Percentiles rank a stretch among this genome's conserved stretches.
Evolutionary conservation across 1,140 invertebrate genomes (phyloP).

Genomic region (Leptinotarsa texana): DNA sequence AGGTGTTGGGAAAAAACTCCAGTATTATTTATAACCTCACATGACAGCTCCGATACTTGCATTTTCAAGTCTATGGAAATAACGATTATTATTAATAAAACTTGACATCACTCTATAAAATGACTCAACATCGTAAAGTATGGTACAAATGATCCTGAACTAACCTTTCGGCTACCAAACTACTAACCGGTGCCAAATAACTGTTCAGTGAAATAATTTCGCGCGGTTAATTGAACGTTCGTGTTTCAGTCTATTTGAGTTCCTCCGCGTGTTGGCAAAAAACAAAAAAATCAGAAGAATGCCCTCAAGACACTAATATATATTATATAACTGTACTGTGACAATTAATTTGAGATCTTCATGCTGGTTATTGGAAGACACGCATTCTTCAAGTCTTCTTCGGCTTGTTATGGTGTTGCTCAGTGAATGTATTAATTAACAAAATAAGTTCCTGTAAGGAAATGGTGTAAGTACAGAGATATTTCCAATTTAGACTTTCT

Average conservation of each 20-base stretch:
- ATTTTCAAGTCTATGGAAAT: no score
- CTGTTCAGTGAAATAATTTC: neutral
- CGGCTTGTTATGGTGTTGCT: neutral
- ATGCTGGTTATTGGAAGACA: neutral
- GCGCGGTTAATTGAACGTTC: neutral
- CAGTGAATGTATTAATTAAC: neutral
- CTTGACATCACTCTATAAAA: no score
- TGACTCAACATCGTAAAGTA: no score
- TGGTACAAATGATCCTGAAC: neutral
- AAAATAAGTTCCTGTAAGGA: neutral
- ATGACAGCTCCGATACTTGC: no score
- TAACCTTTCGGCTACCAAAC: neutral
- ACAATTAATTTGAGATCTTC: neutral
- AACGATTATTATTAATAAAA: no score
- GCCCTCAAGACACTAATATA: neutral
- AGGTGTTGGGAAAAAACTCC: no score
- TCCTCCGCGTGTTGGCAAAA: neutral
- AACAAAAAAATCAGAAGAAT: neutral
- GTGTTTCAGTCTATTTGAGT: neutral
- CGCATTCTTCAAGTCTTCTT: constrained; percentile 3
- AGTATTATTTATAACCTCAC: no score
- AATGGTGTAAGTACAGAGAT: neutral
- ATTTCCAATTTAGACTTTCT: no score
- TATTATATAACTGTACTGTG: neutral
- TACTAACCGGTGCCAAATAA: neutral